Conservation (phyloP, 2,113 vertebrate species). For the Lonchura striata region DNA sequence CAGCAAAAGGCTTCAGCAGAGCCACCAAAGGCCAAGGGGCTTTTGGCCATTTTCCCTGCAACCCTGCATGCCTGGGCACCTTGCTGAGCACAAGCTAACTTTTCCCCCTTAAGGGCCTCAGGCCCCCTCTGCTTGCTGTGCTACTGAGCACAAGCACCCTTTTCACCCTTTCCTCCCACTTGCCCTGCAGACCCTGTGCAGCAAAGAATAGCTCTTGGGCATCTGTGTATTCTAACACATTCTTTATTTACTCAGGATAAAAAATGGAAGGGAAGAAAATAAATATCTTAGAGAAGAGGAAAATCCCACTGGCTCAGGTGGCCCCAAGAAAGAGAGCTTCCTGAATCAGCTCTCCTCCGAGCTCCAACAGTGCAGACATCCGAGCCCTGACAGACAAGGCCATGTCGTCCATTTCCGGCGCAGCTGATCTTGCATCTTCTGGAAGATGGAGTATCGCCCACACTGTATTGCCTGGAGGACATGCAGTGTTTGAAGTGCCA, state of each 20-base stretch:
- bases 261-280: too few relatives aligned
- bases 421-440: neutral
- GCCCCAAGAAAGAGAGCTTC: neutral
- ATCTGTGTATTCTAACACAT: neutral
- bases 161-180: too few relatives aligned
- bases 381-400: neutral
- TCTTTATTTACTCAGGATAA: too few relatives aligned
- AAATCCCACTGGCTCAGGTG: too few relatives aligned
- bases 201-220: neutral
- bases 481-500: too few relatives aligned
- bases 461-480: too few relatives aligned
- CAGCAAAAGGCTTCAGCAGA: too few relatives aligned
- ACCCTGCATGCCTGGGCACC: neutral
- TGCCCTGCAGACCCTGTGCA: accelerated
- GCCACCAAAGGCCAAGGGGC: neutral
- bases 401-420: neutral
- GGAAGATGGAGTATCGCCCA: too few relatives aligned
- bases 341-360: neutral
- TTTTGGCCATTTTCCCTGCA: neutral
- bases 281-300: too few relatives aligned
- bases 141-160: too few relatives aligned
- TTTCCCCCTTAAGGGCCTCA: too few relatives aligned
- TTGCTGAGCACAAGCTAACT: neutral
- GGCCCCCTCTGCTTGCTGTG: too few relatives aligned
- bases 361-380: neutral